phyloP scores from a whole-genome alignment of 2,797 vertebrate genomes.

The Lepidocolaptes lacrymiger region DNA sequence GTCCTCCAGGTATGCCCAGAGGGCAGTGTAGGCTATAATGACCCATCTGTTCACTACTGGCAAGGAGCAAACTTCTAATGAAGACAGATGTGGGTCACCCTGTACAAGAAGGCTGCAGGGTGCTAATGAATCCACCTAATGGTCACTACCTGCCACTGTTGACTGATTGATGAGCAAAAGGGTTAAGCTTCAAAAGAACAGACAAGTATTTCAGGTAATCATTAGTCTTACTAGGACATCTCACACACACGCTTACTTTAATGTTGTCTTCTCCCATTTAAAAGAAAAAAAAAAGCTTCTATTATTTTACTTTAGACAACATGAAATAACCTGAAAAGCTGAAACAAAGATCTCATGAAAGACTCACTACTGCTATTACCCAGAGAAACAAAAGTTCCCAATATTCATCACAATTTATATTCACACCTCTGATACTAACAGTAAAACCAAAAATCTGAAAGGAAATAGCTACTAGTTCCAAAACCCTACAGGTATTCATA shows the following conservation, averaged over 20 bases:
- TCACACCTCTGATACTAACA: not conserved
- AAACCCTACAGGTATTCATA: not conserved
- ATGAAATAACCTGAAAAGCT: conserved; percentile 32
- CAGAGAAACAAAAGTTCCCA: conserved; percentile 11
- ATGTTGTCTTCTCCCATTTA: conserved; percentile 21
- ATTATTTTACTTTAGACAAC: conserved; percentile 7
- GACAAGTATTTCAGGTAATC: conserved; percentile 66
- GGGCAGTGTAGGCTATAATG: conserved; percentile 84
- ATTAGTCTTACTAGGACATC: conserved; percentile 65
- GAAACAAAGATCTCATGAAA: not conserved
- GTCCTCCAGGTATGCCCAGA: conserved; percentile 89
- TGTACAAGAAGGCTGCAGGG: conserved; percentile 83
- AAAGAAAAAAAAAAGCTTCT: not conserved
- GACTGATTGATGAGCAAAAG: conserved; percentile 80
- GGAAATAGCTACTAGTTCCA: not conserved
- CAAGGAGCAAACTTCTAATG: conserved; percentile 91
- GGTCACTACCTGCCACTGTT: conserved; percentile 81
- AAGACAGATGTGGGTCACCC: conserved; percentile 91
- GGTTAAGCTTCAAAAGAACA: conserved; percentile 77
- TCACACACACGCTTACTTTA: conserved; percentile 36
- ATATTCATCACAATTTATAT: not conserved
- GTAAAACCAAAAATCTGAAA: not conserved
- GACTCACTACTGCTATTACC: conserved; percentile 2
- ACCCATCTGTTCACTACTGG: conserved; percentile 92
- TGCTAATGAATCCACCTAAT: conserved; percentile 91